Evolutionary conservation across 1,140 invertebrate genomes (phyloP).

Genomic region (Dendrolimus punctatus): DNA sequence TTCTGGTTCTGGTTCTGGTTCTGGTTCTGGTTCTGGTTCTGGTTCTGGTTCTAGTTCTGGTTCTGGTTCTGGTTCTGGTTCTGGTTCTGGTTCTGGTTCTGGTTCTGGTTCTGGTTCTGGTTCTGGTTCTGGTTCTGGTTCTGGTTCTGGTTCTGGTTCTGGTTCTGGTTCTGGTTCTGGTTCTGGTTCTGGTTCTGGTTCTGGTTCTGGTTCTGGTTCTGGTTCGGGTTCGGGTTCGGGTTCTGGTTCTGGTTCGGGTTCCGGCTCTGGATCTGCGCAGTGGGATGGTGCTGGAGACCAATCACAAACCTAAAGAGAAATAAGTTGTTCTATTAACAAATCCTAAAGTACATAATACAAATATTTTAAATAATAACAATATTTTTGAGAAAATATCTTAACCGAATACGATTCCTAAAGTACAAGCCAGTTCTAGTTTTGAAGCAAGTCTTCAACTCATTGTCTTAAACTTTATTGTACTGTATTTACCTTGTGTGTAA

Average conservation of each 20-base stretch:
- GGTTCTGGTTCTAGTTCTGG: slow-evolving; percentile 12
- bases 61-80: slow-evolving; percentile 4
- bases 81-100: slow-evolving; percentile 10
- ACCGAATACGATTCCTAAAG: no score
- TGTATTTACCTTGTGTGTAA: no score
- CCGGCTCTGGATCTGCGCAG: slow-evolving; percentile 30
- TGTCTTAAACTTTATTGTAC: no score
- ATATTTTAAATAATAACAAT: no score
- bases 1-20: slow-evolving; percentile 15
- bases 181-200: slow-evolving; percentile 30
- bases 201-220: slow-evolving; percentile 29
- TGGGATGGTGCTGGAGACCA: slow-evolving; percentile 32
- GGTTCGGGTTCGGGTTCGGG: slow-evolving; percentile 27
- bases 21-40: slow-evolving; percentile 18
- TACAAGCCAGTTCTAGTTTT: no score
- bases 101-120: slow-evolving; percentile 14
- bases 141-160: slow-evolving; percentile 16
- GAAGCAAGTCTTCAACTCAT: no score
- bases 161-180: slow-evolving; percentile 25
- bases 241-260: slow-evolving; percentile 26
- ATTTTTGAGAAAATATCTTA: no score
- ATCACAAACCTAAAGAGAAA: slow-evolving; percentile 48
- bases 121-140: slow-evolving; percentile 26
- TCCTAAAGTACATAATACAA: no score
- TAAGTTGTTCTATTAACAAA: background rate